These are phyloP conservation scores for Drosophila parabipectinata DNA, from an alignment of 1,140 invertebrate species.

Conservation along the genomic window DNA sequence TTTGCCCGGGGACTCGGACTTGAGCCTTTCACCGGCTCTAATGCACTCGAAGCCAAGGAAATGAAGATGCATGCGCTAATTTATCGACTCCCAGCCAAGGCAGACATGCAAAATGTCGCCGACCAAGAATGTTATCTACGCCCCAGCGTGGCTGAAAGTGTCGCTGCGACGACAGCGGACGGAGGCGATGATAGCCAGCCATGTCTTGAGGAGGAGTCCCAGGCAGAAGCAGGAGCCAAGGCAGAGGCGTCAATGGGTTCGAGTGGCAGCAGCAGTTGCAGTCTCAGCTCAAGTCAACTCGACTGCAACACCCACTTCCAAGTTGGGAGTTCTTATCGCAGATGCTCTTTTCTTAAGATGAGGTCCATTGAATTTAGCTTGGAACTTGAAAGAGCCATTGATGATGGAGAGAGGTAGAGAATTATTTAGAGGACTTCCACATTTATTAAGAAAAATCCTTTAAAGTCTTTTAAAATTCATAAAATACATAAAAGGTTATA, in stretches of 20 bases:
- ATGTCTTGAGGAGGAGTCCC: slow-evolving; percentile 8
- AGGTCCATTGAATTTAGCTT: not conserved
- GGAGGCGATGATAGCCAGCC: slow-evolving; percentile 20
- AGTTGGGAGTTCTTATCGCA: slow-evolving; percentile 37
- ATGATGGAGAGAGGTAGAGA: too few relatives aligned
- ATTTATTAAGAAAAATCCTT: too few relatives aligned
- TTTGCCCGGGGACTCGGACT: slow-evolving; percentile 9
- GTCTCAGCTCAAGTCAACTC: slow-evolving; percentile 1
- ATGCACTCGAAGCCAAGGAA: slow-evolving; percentile 47
- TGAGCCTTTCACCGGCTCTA: slow-evolving; percentile 50
- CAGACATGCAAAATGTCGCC: slow-evolving; percentile 62
- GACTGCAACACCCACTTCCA: slow-evolving; percentile 49
- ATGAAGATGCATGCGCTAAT: slow-evolving; percentile 70
- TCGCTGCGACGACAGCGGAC: slow-evolving; percentile 38
- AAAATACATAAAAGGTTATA: too few relatives aligned
- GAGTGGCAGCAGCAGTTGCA: slow-evolving; percentile 25
- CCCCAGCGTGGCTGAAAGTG: slow-evolving; percentile 52
- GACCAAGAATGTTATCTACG: slow-evolving; percentile 58
- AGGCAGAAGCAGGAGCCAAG: slow-evolving; percentile 30
- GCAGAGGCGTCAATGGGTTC: slow-evolving; percentile 55
- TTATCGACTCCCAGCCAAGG: slow-evolving; percentile 46
- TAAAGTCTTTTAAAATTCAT: too few relatives aligned
- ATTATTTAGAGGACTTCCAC: too few relatives aligned
- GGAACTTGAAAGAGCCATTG: not conserved
- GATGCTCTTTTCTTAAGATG: not conserved